Evolutionary conservation across 2,113 vertebrate species (phyloP).

Genomic region (Xiphophorus maculatus): DNA sequence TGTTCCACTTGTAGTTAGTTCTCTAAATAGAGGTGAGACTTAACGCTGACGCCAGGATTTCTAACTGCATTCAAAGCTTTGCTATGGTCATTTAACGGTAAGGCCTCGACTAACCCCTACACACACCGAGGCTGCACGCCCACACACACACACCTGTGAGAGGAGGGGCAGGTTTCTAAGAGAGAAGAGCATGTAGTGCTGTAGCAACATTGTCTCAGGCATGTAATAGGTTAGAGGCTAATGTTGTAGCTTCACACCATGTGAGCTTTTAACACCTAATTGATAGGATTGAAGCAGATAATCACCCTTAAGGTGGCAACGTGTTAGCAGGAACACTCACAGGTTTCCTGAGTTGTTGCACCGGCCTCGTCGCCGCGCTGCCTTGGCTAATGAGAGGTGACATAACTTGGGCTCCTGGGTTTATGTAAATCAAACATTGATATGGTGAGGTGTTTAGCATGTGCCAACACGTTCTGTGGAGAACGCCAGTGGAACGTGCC

Average conservation of each 20-base stretch:
- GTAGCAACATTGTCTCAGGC: neutral
- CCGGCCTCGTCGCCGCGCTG: neutral
- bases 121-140: too few relatives aligned
- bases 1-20: neutral
- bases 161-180: neutral
- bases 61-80: neutral
- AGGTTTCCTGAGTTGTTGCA: conserved; percentile 1
- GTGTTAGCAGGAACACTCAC: conserved; percentile 27
- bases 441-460: neutral
- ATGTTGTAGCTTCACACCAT: neutral
- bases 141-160: too few relatives aligned
- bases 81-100: neutral
- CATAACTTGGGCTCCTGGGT: neutral
- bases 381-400: neutral
- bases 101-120: neutral
- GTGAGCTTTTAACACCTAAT: conserved; percentile 43
- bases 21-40: neutral
- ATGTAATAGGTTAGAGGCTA: neutral
- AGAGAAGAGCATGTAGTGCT: neutral
- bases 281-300: conserved; percentile 43
- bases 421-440: neutral
- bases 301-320: conserved; percentile 30
- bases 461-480: neutral
- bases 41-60: neutral
- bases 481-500: too few relatives aligned